Conservation (phyloP, 2,888 invertebrate genomes). For the Mylabris sibirica region DNA sequence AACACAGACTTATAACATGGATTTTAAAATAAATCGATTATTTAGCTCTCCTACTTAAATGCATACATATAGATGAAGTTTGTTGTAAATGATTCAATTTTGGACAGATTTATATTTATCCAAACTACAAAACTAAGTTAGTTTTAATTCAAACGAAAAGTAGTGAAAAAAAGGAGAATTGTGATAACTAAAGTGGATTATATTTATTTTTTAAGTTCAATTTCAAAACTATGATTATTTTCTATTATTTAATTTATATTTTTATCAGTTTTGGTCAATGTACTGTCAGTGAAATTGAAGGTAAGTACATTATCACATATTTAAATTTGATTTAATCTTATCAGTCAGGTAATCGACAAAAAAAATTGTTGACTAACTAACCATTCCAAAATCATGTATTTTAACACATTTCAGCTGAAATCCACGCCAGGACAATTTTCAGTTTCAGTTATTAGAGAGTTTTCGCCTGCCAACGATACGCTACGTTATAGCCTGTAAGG, state of each 20-base stretch:
- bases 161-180: neutral
- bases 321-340: neutral
- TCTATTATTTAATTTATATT: conserved; percentile 44
- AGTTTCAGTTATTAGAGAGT: too few relatives aligned
- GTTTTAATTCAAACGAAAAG: too few relatives aligned
- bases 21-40: conserved; percentile 55
- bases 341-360: neutral
- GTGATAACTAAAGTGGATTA: neutral
- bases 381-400: too few relatives aligned
- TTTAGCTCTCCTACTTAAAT: conserved; percentile 43
- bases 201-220: neutral
- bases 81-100: conserved; percentile 21
- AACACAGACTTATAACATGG: conserved; percentile 52
- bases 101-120: neutral
- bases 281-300: conserved; percentile 33
- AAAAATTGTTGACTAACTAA: neutral
- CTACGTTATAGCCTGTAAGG: too few relatives aligned
- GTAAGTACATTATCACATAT: neutral
- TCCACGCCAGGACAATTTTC: too few relatives aligned
- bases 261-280: conserved; percentile 40
- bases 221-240: conserved; percentile 32
- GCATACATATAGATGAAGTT: conserved; percentile 24
- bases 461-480: too few relatives aligned
- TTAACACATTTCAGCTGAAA: too few relatives aligned
- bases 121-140: conserved; percentile 16